phyloP scores from a whole-genome alignment of 64 coral and sea anemone genomes.

The Astreopora myriophthalma region DNA sequence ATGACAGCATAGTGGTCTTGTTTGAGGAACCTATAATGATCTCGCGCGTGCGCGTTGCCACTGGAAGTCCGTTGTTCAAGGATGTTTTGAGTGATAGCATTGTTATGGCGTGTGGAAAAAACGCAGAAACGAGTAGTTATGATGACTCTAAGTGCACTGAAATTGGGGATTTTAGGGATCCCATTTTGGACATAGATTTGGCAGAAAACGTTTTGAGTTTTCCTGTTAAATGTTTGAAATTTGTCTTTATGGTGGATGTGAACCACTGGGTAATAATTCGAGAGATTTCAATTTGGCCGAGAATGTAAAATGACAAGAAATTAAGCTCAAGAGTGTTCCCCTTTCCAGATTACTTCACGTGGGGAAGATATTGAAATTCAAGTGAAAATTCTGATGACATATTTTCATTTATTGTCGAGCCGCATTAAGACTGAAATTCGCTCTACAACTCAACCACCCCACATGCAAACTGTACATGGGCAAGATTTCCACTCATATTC shows the following conservation, averaged over 20 bases:
- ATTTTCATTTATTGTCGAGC: too few relatives aligned
- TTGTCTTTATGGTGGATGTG: background rate
- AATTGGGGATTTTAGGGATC: conserved; percentile 29
- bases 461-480: too few relatives aligned
- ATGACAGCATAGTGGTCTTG: conserved; percentile 7
- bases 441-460: too few relatives aligned
- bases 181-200: conserved; percentile 7
- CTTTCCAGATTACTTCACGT: too few relatives aligned
- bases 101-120: background rate
- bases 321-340: too few relatives aligned
- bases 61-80: conserved; percentile 13
- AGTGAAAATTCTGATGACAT: too few relatives aligned
- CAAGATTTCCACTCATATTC: too few relatives aligned
- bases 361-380: too few relatives aligned
- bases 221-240: conserved; percentile 52
- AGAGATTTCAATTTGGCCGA: conserved; percentile 52
- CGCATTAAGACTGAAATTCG: too few relatives aligned
- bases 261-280: conserved; percentile 58
- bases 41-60: background rate
- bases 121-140: background rate
- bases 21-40: conserved; percentile 3
- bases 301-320: background rate
- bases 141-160: background rate
- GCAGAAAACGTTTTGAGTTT: conserved; percentile 7
- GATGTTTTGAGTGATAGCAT: background rate